phyloP scores from a whole-genome alignment of 2,113 vertebrate genomes.

The Camelus dromedarius region DNA sequence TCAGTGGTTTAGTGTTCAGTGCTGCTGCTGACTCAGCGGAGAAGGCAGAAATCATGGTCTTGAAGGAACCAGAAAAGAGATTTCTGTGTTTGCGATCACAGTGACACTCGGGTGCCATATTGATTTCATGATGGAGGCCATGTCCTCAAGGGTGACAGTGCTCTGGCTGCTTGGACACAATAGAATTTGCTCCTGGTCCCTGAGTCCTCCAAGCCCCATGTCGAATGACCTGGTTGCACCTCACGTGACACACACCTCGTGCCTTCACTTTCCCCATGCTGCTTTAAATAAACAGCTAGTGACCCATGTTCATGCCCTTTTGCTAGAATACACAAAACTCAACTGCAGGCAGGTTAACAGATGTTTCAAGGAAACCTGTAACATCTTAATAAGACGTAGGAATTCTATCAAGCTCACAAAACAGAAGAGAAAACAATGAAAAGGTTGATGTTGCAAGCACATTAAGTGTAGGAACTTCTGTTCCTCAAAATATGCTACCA shows the following conservation, averaged over 20 bases:
- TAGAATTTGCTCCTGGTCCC: rapidly evolving
- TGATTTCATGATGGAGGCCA: not conserved
- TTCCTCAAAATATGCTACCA: not conserved
- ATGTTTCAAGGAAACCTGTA: not conserved
- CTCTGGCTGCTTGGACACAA: not conserved
- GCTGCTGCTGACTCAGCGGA: not conserved
- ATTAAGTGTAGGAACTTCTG: not conserved
- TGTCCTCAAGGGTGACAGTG: too few relatives aligned
- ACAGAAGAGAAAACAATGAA: not conserved
- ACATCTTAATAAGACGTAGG: not conserved
- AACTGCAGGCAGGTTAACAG: too few relatives aligned
- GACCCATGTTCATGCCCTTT: rapidly evolving
- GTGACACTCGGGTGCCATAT: rapidly evolving
- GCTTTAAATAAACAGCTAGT: rapidly evolving
- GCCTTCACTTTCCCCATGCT: not conserved
- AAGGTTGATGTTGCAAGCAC: not conserved
- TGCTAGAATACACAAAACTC: not conserved
- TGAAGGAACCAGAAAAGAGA: not conserved
- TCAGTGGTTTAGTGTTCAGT: not conserved
- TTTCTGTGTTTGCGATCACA: not conserved
- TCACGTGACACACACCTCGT: rapidly evolving
- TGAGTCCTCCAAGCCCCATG: rapidly evolving
- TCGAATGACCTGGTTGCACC: rapidly evolving
- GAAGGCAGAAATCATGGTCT: not conserved
- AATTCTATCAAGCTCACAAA: not conserved